phyloP scores from a whole-genome alignment of 1,140 invertebrate genomes.

The Nixonia krombeini region DNA sequence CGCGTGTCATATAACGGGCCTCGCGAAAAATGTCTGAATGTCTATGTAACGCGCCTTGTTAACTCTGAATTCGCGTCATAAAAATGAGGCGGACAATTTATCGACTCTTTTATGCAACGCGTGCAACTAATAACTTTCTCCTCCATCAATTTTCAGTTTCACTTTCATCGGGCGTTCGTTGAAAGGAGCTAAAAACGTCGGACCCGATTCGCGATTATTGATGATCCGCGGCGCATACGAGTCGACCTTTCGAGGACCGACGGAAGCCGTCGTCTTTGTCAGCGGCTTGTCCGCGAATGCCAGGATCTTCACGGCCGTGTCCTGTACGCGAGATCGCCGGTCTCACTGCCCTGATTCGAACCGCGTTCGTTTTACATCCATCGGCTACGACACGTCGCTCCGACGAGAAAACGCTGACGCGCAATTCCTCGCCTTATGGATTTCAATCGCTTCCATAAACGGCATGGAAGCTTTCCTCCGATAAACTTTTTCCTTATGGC shows the following conservation, averaged over 20 bases:
- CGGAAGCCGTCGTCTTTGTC: neutral
- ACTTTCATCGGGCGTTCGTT: too few species aligned
- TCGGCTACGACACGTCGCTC: slow-evolving; percentile 10
- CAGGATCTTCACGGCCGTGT: neutral
- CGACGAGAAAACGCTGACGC: slow-evolving; percentile 20
- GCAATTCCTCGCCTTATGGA: slow-evolving; percentile 11
- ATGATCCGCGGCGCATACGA: too few species aligned
- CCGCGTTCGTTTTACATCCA: slow-evolving; percentile 3
- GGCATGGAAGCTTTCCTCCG: slow-evolving; percentile 23
- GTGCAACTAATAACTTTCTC: too few species aligned
- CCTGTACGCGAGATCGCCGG: neutral
- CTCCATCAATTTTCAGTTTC: too few species aligned
- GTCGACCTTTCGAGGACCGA: slow-evolving; percentile 3
- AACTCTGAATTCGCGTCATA: too few species aligned
- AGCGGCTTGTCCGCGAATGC: neutral
- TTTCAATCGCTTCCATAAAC: slow-evolving; percentile 26
- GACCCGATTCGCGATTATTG: too few species aligned
- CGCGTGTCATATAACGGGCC: too few species aligned
- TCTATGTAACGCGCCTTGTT: too few species aligned
- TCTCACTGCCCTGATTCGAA: neutral
- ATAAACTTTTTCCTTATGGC: slow-evolving; percentile 13
- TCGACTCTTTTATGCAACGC: too few species aligned
- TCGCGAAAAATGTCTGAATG: too few species aligned
- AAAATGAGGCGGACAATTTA: too few species aligned
- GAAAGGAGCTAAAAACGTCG: too few species aligned